phyloP scores from a whole-genome alignment of 2,888 invertebrate genomes.

The Euzophera pinguis region DNA sequence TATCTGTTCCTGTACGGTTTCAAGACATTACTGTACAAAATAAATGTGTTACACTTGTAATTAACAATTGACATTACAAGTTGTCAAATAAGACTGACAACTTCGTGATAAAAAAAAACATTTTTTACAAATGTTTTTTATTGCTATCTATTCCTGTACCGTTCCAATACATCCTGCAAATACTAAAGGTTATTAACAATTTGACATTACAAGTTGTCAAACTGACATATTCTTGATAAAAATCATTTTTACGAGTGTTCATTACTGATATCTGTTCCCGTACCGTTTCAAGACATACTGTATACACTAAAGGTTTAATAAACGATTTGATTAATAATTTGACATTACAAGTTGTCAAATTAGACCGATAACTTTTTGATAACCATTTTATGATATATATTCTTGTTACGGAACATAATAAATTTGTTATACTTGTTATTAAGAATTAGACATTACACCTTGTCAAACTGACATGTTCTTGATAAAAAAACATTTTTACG shows the following conservation, averaged over 20 bases:
- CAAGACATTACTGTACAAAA: conserved; percentile 65
- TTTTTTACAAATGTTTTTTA: background rate
- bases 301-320: conserved; percentile 70
- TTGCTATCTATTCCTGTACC: conserved; percentile 32
- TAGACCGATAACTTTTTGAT: too few relatives aligned
- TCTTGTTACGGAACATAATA: conserved; percentile 72
- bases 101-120: too few relatives aligned
- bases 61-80: background rate
- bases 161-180: conserved; percentile 56
- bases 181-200: conserved; percentile 58
- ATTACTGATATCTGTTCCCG: conserved; percentile 12
- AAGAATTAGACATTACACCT: background rate
- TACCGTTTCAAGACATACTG: conserved; percentile 52
- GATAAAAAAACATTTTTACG: too few relatives aligned
- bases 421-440: conserved; percentile 52
- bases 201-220: too few relatives aligned
- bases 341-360: too few relatives aligned
- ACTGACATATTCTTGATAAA: too few relatives aligned
- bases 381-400: too few relatives aligned
- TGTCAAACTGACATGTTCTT: too few relatives aligned
- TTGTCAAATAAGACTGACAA: too few relatives aligned
- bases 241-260: background rate
- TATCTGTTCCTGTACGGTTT: conserved; percentile 24
- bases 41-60: conserved; percentile 56
- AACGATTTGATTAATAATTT: background rate